Base-by-base conservation (phyloP, 2,888 invertebrate genomes). In the Anoplius nigerrimus region DNA sequence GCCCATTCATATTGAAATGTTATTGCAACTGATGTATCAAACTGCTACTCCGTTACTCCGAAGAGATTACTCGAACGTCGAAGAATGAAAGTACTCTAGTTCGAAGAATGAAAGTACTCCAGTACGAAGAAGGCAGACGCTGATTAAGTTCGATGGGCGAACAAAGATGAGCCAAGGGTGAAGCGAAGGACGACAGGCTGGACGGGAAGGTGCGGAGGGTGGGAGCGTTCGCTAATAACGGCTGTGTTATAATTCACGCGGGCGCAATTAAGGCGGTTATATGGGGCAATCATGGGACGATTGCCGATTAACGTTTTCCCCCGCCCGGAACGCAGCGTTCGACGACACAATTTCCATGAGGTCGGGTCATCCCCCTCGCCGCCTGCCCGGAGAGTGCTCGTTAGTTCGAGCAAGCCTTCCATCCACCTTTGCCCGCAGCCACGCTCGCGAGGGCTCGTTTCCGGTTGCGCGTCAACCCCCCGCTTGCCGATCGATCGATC, bases 221-320 rank as follows among this genome's bases (percentile, higher is more conserved):
- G 78, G 71, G 75, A 72, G 74, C 71, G 72, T 75, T 68, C 8
- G 48, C 72, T 74, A 76, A 80, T 81, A 79, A 84, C 82, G 80
- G 70, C 78, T 75, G 74, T 75, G 75, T 81, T 80, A 81, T 82
- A 84, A 82, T 84, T 84, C 84, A 84, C 80, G 79, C 73, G 75
- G 42, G 60, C 76, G 78, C 79, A 83, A 84, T 85, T 84, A 84
- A 83, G 79, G 74, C 71, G 70, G 65, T 73, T 75, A 72, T 71
- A 70, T 69, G 72, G 76, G 70, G 78, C 81, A 82, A 82, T 82
- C 76, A 80, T 64, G 71, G 71, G 75, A 70, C 80, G 82, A 82
- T 81, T 82, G 79, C 72, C 80, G 82, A 81, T 82, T 82, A 80
- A 76, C 75, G 70, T 79, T 79, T 79, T 79, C 79, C 63, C 75